Evolutionary conservation across 2,113 vertebrate genomes (phyloP).

Genomic region (Antigone vipio): DNA sequence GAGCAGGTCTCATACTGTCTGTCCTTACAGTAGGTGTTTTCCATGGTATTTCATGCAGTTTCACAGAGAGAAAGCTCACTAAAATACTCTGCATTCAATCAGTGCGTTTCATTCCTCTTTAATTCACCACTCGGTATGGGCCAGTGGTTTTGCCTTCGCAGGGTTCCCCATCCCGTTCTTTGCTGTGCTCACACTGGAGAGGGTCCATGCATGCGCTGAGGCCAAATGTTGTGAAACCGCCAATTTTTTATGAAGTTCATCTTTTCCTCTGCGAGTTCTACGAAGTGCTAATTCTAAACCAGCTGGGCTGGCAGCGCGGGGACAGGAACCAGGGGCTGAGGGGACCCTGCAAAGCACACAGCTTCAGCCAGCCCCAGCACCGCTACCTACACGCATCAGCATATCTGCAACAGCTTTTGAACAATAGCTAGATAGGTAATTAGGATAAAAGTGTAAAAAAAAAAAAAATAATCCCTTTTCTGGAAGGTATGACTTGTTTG

Average conservation of each 20-base stretch:
- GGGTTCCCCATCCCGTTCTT: neutral
- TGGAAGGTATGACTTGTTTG: neutral
- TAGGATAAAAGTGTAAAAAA: neutral
- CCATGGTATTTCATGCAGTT: rapidly evolving
- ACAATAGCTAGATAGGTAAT: neutral
- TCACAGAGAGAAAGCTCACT: neutral
- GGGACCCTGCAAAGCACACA: rapidly evolving
- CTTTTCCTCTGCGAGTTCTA: neutral
- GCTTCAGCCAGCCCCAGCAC: neutral
- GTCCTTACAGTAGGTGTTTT: neutral
- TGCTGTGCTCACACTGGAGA: neutral
- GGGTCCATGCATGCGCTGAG: rapidly evolving
- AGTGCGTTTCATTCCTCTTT: rapidly evolving
- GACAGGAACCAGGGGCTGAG: neutral
- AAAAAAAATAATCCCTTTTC: neutral
- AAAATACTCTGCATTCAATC: rapidly evolving
- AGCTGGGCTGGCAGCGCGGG: neutral
- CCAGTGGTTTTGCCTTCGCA: neutral
- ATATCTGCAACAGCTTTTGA: rapidly evolving
- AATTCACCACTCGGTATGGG: rapidly evolving
- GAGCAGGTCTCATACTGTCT: neutral
- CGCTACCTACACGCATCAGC: rapidly evolving
- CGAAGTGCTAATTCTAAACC: rapidly evolving
- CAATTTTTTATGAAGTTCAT: neutral
- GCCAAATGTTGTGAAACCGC: neutral